A percentile compares a stretch with the other conserved stretches of the same genome.
These are phyloP conservation scores for Rhynchonema sp. DNA, from an alignment of 2,888 invertebrate genomes.

Conservation along the genomic window DNA sequence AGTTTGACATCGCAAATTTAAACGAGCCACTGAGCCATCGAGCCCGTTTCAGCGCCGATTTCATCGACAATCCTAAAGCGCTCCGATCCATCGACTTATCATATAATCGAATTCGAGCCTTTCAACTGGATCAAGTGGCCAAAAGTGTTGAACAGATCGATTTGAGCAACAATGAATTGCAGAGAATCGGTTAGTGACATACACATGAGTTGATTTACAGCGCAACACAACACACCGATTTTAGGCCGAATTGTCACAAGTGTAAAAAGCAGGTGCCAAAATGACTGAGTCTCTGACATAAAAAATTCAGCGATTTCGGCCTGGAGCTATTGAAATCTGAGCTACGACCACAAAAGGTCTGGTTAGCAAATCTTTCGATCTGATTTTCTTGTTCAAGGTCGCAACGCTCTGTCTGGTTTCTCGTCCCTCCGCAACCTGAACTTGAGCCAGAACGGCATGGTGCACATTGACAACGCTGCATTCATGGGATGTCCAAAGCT, in stretches of 20 bases:
- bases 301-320: no score
- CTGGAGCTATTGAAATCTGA: no score
- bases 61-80: background rate
- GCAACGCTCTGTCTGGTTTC: background rate
- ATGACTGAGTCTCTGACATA: no score
- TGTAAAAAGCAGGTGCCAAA: no score
- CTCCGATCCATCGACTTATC: slow-evolving; percentile 45
- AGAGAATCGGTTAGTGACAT: background rate
- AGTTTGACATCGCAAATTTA: no score
- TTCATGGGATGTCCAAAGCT: slow-evolving; percentile 12
- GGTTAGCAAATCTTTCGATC: no score
- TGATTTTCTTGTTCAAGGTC: no score
- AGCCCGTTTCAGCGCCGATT: background rate
- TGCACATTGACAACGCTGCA: slow-evolving; percentile 9
- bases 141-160: slow-evolving; percentile 35
- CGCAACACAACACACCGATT: no score
- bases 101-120: slow-evolving; percentile 43
- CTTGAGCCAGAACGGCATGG: slow-evolving; percentile 9
- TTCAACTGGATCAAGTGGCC: slow-evolving; percentile 8
- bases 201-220: no score
- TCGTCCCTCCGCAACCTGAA: background rate
- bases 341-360: no score
- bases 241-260: no score
- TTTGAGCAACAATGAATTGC: slow-evolving; percentile 32
- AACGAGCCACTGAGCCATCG: no score